phyloP scores from a whole-genome alignment of 2,797 vertebrate species.

The Coregonus sp. region DNA sequence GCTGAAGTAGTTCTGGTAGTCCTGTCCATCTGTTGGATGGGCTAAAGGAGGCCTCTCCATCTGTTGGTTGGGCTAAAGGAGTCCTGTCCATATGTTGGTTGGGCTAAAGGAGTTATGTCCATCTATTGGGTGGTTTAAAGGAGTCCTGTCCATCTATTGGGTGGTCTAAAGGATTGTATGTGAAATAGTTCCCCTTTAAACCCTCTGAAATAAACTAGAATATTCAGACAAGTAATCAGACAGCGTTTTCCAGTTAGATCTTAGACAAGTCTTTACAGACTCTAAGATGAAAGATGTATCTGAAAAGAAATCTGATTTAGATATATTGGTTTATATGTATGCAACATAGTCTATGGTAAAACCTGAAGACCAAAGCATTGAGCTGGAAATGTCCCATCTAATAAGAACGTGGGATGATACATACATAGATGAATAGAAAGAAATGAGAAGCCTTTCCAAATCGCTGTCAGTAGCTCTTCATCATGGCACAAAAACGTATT shows the following conservation, averaged over 20 bases:
- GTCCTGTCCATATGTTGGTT: no score
- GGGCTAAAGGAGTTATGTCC: no score
- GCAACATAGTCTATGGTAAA: not conserved
- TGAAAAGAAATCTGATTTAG: not conserved
- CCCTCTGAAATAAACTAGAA: not conserved
- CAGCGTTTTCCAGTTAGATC: not conserved
- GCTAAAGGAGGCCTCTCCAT: no score
- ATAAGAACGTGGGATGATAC: not conserved
- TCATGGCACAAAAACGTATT: not conserved
- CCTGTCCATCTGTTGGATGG: no score
- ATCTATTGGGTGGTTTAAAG: no score
- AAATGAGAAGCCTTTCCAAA: not conserved
- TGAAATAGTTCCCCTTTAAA: not conserved
- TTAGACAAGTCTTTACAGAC: not conserved
- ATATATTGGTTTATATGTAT: no score
- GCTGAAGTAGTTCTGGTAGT: no score
- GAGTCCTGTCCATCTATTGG: no score
- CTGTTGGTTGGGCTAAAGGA: no score
- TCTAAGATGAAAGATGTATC: not conserved
- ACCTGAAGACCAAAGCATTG: not conserved
- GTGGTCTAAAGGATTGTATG: not conserved
- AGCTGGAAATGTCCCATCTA: not conserved
- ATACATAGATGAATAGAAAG: not conserved
- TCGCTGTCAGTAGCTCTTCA: constrained; percentile 1
- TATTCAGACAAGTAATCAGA: not conserved